Percentiles rank a stretch among this genome's conserved stretches.
Evolutionary conservation across 2,797 vertebrate genomes (phyloP).

Genomic region (Rhinatrema bivittatum): DNA sequence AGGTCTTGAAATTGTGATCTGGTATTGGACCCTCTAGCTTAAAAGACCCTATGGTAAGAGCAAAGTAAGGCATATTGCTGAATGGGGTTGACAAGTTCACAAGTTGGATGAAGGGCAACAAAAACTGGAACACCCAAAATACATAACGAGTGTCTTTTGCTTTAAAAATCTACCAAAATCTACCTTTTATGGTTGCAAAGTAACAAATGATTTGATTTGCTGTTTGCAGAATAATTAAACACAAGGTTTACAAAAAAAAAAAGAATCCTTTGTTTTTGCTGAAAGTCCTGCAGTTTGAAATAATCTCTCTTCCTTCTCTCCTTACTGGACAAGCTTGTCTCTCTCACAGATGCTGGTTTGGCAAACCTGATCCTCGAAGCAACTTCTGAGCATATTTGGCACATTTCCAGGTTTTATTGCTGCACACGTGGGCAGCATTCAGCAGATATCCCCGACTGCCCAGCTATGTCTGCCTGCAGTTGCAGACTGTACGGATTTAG

Average conservation of each 20-base stretch:
- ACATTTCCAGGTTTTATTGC: conserved; percentile 11
- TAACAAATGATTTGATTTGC: conserved; percentile 6
- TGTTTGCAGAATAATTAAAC: conserved; percentile 3
- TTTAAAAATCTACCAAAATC: conserved; percentile 3
- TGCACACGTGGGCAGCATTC: conserved; percentile 27
- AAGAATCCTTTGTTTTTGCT: too few relatives aligned
- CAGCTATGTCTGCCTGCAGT: conserved; percentile 16
- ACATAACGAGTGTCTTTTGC: conserved; percentile 1
- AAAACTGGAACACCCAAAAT: conserved; percentile 13
- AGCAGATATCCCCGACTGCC: conserved; percentile 21
- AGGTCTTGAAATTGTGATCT: too few relatives aligned
- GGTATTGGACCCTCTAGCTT: too few relatives aligned
- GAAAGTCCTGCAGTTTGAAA: not conserved
- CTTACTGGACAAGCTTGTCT: not conserved
- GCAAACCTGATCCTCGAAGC: conserved; percentile 5
- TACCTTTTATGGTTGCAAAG: too few relatives aligned
- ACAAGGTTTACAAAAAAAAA: too few relatives aligned
- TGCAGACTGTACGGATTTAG: conserved; percentile 19
- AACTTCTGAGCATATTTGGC: conserved; percentile 37
- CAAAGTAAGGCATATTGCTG: too few relatives aligned
- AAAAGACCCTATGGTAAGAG: too few relatives aligned
- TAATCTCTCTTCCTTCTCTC: too few relatives aligned
- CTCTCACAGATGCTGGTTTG: not conserved
- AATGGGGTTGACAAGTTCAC: too few relatives aligned
- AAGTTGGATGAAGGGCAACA: too few relatives aligned